Evolutionary conservation across 2,113 vertebrate species (phyloP).

Genomic region (Bombycilla garrulus): DNA sequence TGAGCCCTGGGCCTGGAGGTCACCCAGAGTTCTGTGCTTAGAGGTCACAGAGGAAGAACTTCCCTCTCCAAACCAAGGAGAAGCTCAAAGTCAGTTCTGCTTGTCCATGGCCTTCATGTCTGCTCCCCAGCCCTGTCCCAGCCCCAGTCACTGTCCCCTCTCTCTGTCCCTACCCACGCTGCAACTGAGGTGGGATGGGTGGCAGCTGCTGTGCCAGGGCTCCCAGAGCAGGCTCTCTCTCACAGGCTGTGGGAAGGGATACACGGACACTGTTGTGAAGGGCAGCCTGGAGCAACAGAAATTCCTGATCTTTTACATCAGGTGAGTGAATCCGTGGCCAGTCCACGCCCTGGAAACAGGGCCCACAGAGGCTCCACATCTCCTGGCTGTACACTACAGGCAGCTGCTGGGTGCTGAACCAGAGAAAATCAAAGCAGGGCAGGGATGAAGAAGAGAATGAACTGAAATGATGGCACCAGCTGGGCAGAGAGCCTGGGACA

Average conservation of each 20-base stretch:
- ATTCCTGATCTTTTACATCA: slow-evolving; percentile 87
- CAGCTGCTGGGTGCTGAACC: background rate
- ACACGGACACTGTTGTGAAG: slow-evolving; percentile 83
- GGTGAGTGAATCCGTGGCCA: slow-evolving; percentile 63
- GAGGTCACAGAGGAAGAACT: background rate
- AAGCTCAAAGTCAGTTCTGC: background rate
- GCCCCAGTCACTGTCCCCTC: background rate
- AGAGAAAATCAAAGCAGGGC: background rate
- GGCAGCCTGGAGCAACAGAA: slow-evolving; percentile 80
- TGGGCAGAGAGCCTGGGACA: background rate
- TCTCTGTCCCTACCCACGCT: background rate
- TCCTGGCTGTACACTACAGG: accelerated
- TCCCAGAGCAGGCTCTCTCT: background rate
- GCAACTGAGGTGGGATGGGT: background rate
- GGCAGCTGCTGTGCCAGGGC: background rate
- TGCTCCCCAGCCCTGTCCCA: background rate
- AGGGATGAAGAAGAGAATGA: background rate
- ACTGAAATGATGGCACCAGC: background rate
- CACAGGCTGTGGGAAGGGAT: slow-evolving; percentile 83
- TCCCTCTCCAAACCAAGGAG: background rate
- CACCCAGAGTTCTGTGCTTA: background rate
- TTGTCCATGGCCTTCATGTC: background rate
- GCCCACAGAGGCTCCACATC: background rate
- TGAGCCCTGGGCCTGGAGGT: background rate
- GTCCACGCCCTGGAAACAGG: background rate